These are phyloP conservation scores for Lordiphosa collinella DNA, from an alignment of 1,140 invertebrate genomes.

Conservation along the genomic window DNA sequence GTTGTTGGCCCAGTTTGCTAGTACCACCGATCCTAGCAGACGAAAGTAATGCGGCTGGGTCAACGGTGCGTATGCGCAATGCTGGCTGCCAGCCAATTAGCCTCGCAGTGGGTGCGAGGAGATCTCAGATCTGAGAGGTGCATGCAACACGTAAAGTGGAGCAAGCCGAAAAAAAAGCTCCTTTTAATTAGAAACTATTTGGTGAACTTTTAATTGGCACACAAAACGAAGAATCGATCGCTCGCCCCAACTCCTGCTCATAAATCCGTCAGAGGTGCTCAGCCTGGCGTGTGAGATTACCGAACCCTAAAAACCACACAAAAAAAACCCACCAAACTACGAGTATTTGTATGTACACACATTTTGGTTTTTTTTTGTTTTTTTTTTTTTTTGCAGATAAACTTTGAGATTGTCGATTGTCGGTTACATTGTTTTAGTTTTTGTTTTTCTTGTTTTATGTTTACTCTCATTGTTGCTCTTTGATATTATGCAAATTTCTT, in stretches of 20 bases:
- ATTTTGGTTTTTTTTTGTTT: conserved; percentile 1
- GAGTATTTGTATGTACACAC: too few species aligned
- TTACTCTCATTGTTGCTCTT: conserved; percentile 7
- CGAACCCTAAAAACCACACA: too few species aligned
- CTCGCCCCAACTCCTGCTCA: too few species aligned
- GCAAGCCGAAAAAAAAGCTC: too few species aligned
- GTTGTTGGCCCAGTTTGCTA: conserved; percentile 30
- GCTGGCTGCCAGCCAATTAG: conserved; percentile 48
- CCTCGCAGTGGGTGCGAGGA: conserved; percentile 6
- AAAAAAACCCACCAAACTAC: too few species aligned
- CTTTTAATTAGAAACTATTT: conserved; percentile 43
- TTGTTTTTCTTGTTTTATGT: conserved; percentile 2
- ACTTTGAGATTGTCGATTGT: conserved; percentile 45
- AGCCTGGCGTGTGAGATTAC: too few species aligned
- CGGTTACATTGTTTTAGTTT: conserved; percentile 44
- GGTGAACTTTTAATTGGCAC: conserved; percentile 47
- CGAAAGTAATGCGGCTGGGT: conserved; percentile 67
- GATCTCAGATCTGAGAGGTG: conserved; percentile 33
- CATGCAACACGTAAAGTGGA: conserved; percentile 46
- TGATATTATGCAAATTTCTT: conserved; percentile 65
- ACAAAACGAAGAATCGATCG: conserved; percentile 1
- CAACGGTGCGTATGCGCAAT: conserved; percentile 66
- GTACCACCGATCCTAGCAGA: conserved; percentile 12
- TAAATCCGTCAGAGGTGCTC: conserved; percentile 1
- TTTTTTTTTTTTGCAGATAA: conserved; percentile 44